Percentiles rank a stretch among this genome's conserved stretches.
Evolutionary conservation across 2,797 vertebrate species (phyloP).

Genomic region (Malurus splendens): DNA sequence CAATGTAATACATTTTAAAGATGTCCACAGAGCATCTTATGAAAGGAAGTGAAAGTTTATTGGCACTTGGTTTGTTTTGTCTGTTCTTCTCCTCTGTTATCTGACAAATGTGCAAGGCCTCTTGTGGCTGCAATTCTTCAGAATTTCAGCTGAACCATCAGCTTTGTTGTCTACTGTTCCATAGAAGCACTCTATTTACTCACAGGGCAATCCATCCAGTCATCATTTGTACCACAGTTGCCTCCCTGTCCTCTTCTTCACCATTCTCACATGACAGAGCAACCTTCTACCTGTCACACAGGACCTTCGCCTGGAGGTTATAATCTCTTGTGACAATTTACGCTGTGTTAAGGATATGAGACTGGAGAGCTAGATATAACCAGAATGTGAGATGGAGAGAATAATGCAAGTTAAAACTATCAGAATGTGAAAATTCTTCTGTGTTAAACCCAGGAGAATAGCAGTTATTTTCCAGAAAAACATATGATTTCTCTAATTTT

Average conservation of each 20-base stretch:
- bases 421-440: neutral
- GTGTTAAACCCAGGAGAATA: neutral
- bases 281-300: neutral
- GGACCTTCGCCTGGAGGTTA: neutral
- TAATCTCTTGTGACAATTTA: neutral
- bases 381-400: neutral
- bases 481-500: neutral
- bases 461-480: neutral
- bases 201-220: neutral
- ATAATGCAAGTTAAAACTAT: neutral
- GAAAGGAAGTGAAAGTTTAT: conserved; percentile 24
- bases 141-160: neutral
- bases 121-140: neutral
- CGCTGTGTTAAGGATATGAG: neutral
- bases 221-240: neutral
- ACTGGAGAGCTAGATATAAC: neutral
- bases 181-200: neutral
- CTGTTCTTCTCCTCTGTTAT: neutral
- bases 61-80: conserved; percentile 20
- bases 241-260: neutral
- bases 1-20: neutral
- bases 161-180: neutral
- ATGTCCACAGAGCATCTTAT: neutral
- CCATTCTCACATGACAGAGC: neutral
- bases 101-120: neutral